Conservation (phyloP, 1,140 invertebrate genomes). For the Ips typographus region DNA sequence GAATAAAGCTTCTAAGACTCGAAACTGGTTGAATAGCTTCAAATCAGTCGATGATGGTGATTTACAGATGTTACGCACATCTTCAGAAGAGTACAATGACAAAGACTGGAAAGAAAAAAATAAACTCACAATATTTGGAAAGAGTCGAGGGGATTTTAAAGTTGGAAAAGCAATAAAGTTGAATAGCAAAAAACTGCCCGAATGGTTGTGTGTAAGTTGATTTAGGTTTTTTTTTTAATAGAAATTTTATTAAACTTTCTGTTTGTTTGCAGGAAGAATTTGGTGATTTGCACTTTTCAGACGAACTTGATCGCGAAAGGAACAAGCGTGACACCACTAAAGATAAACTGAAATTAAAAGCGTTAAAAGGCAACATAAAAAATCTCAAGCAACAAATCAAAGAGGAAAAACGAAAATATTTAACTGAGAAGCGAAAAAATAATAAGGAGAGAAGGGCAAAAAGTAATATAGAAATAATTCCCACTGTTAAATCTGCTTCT, state of each 20-base stretch:
- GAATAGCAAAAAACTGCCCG: background rate
- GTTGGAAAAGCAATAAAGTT: conserved; percentile 1
- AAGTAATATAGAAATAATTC: conserved; percentile 4
- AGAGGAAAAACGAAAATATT: conserved; percentile 12
- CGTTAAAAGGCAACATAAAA: background rate
- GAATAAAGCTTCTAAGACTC: too few relatives aligned
- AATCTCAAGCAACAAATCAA: background rate
- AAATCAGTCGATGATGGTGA: background rate
- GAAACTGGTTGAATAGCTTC: too few relatives aligned
- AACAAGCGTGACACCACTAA: background rate
- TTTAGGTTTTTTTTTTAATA: background rate
- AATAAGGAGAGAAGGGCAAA: background rate
- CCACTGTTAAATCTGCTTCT: background rate
- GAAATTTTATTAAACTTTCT: conserved; percentile 11
- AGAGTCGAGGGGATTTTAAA: background rate
- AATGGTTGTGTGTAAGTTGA: background rate
- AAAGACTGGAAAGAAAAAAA: background rate
- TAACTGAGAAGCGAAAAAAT: conserved; percentile 9
- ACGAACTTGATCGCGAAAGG: background rate
- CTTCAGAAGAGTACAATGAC: background rate
- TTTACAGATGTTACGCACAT: background rate
- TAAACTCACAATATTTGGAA: background rate
- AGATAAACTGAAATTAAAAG: background rate
- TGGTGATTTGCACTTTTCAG: conserved; percentile 8
- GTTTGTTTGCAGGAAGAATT: background rate